Percentiles rank a stretch among this genome's conserved stretches.
Conservation (phyloP, 2,888 invertebrate genomes). For the Lysandra coridon region DNA sequence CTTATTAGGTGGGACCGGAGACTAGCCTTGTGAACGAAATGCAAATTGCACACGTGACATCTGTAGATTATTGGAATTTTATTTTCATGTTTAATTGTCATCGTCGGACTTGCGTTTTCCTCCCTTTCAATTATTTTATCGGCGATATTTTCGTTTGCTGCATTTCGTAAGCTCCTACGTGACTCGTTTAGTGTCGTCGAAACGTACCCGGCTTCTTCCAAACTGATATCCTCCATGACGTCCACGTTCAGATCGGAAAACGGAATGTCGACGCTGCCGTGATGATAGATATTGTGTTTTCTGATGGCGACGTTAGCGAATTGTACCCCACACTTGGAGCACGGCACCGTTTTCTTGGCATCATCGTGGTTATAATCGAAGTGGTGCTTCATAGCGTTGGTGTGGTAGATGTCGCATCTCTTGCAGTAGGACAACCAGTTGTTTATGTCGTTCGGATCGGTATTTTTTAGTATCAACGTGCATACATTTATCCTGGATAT, state of each 20-base stretch:
- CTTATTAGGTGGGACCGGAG: not conserved
- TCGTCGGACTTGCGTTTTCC: not conserved
- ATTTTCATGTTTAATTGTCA: not conserved
- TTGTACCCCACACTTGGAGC: conserved; percentile 37
- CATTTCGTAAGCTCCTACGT: not conserved
- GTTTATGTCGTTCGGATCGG: conserved; percentile 13
- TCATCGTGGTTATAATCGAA: not conserved
- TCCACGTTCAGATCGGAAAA: conserved; percentile 25
- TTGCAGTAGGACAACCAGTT: conserved; percentile 40
- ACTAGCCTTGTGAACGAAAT: conserved; percentile 19
- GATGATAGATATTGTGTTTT: conserved; percentile 38
- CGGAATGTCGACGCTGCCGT: conserved; percentile 24
- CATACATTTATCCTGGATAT: conserved; percentile 18
- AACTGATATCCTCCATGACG: not conserved
- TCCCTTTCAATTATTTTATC: not conserved
- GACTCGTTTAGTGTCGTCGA: not conserved
- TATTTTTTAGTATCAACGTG: conserved; percentile 26
- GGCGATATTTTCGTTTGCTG: not conserved
- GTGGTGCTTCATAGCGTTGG: conserved; percentile 13
- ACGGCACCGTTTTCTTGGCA: conserved; percentile 26
- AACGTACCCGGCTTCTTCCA: not conserved
- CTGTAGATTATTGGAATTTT: not conserved
- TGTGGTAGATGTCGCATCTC: conserved; percentile 40
- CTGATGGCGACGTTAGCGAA: conserved; percentile 34
- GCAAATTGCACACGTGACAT: conserved; percentile 32